Evolutionary conservation across 2,113 vertebrate genomes (phyloP).

Genomic region (Neoarius graeffei): DNA sequence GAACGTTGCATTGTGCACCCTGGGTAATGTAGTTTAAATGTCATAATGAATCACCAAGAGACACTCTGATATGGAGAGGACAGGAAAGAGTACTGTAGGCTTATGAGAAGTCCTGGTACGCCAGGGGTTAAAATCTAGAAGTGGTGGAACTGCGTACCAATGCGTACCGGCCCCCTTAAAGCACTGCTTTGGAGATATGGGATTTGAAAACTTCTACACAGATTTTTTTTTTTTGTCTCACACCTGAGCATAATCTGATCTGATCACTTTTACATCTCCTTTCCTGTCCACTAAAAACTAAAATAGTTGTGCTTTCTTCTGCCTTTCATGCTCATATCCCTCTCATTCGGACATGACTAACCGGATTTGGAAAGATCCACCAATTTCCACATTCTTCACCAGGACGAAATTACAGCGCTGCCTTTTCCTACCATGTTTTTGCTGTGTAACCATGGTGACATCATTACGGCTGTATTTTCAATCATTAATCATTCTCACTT

Average conservation of each 20-base stretch:
- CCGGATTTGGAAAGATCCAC: slow-evolving; percentile 9
- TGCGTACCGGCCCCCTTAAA: too few relatives aligned
- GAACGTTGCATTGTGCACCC: too few relatives aligned
- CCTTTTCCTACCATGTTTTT: slow-evolving; percentile 4
- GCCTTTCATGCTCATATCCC: slow-evolving; percentile 6
- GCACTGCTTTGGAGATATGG: not conserved
- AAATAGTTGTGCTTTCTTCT: not conserved
- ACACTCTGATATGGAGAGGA: too few relatives aligned
- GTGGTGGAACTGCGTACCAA: too few relatives aligned
- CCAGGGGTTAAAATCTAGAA: too few relatives aligned
- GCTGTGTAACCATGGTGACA: slow-evolving; percentile 31
- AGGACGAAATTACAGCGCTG: not conserved
- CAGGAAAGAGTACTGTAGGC: too few relatives aligned
- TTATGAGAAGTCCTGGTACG: too few relatives aligned
- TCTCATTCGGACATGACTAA: slow-evolving; percentile 16
- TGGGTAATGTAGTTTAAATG: not conserved
- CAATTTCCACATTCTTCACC: slow-evolving; percentile 3
- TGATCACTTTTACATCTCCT: not conserved
- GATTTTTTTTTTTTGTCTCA: not conserved
- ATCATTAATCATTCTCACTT: slow-evolving; percentile 56
- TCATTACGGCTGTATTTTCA: slow-evolving; percentile 47
- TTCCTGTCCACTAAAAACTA: not conserved
- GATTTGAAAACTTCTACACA: not conserved
- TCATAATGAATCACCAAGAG: too few relatives aligned
- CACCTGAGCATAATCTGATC: not conserved